phyloP scores from a whole-genome alignment of 2,113 vertebrate genomes.

The Pseudorhombus dupliciocellatus region DNA sequence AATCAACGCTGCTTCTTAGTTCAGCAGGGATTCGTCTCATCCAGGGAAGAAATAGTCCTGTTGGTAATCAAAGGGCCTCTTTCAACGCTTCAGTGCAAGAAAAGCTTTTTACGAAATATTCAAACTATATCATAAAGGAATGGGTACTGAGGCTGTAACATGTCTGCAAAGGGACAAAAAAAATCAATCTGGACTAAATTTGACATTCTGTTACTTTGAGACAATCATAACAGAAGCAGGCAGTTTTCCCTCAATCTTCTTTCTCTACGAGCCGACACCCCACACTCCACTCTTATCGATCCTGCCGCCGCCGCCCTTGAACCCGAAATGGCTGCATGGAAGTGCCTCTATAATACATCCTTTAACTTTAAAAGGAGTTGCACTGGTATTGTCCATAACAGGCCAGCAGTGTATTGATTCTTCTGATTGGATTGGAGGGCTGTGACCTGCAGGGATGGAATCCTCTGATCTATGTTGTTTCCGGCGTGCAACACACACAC shows the following conservation, averaged over 20 bases:
- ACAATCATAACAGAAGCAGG: constrained; percentile 18
- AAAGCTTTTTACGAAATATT: constrained; percentile 35
- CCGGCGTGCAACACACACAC: constrained; percentile 16
- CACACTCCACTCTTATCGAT: constrained; percentile 53
- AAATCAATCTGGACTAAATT: constrained; percentile 49
- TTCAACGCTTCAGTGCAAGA: constrained; percentile 16
- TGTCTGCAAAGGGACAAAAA: constrained; percentile 35
- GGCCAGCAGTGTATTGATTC: constrained; percentile 55
- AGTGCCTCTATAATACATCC: constrained; percentile 45
- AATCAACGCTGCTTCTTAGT: constrained; percentile 35
- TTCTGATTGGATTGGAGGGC: constrained; percentile 54
- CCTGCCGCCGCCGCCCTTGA: constrained; percentile 49
- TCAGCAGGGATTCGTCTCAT: constrained; percentile 38
- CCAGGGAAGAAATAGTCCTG: constrained; percentile 18
- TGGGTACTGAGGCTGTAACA: constrained; percentile 12
- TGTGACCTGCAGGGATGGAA: constrained; percentile 37
- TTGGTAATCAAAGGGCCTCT: constrained; percentile 44
- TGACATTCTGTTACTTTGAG: constrained; percentile 34
- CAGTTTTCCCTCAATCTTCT: constrained; percentile 27
- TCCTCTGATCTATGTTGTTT: constrained; percentile 41
- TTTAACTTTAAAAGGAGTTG: constrained; percentile 45
- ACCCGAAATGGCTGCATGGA: constrained; percentile 54
- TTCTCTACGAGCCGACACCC: constrained; percentile 7
- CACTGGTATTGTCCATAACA: constrained; percentile 33
- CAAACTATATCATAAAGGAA: constrained; percentile 29